Conservation (phyloP, 1,140 invertebrate genomes). For the Ganaspis sp. region DNA sequence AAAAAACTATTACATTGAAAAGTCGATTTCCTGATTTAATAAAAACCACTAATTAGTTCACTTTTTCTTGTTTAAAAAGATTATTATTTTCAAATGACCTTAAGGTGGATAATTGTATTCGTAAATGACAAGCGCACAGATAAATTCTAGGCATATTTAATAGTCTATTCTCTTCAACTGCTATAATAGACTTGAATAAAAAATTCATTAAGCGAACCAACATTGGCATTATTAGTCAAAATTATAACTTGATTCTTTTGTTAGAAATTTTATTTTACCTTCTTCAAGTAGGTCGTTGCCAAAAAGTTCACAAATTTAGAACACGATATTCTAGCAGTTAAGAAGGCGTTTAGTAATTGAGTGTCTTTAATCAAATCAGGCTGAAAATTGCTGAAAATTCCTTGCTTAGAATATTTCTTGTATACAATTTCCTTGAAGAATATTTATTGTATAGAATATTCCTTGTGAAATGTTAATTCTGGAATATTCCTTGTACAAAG, state of each 20-base stretch:
- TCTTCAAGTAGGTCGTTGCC: neutral
- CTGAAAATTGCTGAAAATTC: neutral
- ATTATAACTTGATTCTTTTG: neutral
- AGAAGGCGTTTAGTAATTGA: neutral
- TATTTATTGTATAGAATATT: too few species aligned
- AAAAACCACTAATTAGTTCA: too few species aligned
- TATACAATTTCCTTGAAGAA: too few species aligned
- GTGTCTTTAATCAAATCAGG: neutral
- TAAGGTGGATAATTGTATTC: neutral
- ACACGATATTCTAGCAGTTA: neutral
- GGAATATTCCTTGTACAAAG: too few species aligned
- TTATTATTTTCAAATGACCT: neutral
- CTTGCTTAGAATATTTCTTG: too few species aligned
- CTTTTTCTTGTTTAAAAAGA: neutral
- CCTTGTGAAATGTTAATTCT: too few species aligned
- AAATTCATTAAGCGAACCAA: neutral
- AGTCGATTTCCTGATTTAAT: neutral
- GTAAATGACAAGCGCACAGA: neutral
- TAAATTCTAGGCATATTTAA: too few species aligned
- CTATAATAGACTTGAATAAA: neutral
- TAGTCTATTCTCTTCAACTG: too few species aligned
- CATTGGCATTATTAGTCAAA: neutral
- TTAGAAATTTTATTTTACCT: neutral
- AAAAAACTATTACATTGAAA: too few species aligned
- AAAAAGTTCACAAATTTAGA: neutral